These are phyloP conservation scores for Mesorhabditis spiculigera DNA, from an alignment of 2,888 invertebrate species.

Conservation along the genomic window DNA sequence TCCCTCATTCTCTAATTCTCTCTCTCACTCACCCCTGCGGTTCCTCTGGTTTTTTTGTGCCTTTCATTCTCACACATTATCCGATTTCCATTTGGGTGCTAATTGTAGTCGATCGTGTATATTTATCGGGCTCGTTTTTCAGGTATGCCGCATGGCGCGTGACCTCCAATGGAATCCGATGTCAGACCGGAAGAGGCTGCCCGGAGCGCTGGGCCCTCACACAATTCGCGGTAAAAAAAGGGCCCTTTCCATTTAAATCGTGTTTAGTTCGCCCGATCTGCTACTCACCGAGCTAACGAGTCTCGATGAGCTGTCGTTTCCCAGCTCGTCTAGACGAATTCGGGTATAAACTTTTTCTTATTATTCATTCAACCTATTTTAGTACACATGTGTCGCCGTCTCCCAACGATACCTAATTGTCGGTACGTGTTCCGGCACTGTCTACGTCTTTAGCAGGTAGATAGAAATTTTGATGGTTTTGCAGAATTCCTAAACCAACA, in stretches of 20 bases:
- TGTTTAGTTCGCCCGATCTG: background rate
- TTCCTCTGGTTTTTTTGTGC: no score
- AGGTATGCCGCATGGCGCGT: conserved; percentile 5
- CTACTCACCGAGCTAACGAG: conserved; percentile 46
- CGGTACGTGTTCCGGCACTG: conserved; percentile 60
- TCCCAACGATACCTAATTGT: conserved; percentile 58
- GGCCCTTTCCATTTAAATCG: no score
- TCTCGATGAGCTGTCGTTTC: conserved; percentile 46
- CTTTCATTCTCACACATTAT: no score
- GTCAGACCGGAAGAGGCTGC: background rate
- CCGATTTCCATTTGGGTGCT: no score
- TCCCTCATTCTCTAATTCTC: no score
- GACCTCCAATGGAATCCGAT: conserved; percentile 9
- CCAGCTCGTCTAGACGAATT: conserved; percentile 39
- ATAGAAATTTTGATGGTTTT: background rate
- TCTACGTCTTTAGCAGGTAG: conserved; percentile 56
- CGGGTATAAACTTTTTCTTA: conserved; percentile 25
- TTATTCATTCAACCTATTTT: conserved; percentile 25
- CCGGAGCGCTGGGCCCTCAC: background rate
- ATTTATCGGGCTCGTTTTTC: background rate
- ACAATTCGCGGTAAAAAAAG: conserved; percentile 5
- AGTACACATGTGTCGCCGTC: conserved; percentile 60
- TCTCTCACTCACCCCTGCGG: no score
- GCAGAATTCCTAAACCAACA: background rate
- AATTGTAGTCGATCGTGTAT: background rate